Percentiles rank a stretch among this genome's conserved stretches.
These are phyloP conservation scores for Nasua narica DNA, from an alignment of 2,797 vertebrate species.

Conservation along the genomic window DNA sequence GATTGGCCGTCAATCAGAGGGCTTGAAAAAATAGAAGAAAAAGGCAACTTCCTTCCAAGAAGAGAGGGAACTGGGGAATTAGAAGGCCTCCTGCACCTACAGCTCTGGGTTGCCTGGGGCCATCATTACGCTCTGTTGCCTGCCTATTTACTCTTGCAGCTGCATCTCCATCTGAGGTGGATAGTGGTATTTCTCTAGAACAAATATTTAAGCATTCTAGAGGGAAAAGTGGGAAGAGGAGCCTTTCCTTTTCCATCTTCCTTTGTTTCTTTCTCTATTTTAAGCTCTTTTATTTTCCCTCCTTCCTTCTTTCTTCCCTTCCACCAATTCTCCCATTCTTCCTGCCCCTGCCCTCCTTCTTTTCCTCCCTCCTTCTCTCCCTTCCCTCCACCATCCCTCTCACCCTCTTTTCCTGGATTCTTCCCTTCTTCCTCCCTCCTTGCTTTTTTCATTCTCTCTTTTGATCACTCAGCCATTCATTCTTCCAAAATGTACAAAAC, in stretches of 20 bases:
- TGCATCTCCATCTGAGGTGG: neutral
- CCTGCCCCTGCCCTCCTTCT: neutral
- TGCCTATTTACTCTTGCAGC: neutral
- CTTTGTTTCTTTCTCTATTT: neutral
- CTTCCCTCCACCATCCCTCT: no score
- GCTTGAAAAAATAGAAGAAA: conserved; percentile 25
- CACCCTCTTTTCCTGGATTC: neutral
- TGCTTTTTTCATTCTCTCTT: neutral
- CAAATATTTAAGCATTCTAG: neutral
- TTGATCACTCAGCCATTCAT: neutral
- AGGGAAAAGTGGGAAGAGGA: neutral
- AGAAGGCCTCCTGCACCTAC: neutral
- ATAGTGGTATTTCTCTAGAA: neutral
- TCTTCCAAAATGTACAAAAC: neutral
- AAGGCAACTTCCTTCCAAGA: neutral
- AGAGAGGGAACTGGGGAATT: neutral
- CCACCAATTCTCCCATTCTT: neutral
- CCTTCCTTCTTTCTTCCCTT: neutral
- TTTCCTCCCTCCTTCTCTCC: neutral
- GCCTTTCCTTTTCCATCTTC: neutral
- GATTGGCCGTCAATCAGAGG: neutral
- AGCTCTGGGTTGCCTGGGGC: neutral
- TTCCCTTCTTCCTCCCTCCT: neutral
- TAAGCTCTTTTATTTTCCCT: neutral
- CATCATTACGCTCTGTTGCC: neutral